phyloP scores from a whole-genome alignment of 2,888 invertebrate genomes.

The Anorthoa munda region DNA sequence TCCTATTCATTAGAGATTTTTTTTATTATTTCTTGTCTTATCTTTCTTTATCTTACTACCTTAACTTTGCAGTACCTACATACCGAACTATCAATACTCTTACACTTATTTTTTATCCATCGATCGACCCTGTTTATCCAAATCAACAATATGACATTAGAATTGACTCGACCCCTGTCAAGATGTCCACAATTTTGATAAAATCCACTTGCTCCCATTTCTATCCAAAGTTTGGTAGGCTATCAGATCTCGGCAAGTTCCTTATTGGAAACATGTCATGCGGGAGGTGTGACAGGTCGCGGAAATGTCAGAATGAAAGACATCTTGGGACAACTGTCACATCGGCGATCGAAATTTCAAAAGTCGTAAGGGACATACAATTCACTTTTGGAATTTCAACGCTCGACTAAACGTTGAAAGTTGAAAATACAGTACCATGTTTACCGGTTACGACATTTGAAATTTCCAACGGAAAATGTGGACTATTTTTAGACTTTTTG shows the following conservation, averaged over 20 bases:
- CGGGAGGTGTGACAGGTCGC: conserved; percentile 68
- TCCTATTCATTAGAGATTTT: too few species aligned
- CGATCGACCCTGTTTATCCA: conserved; percentile 1
- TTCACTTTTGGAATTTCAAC: background rate
- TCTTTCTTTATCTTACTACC: too few species aligned
- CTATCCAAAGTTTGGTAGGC: conserved; percentile 61
- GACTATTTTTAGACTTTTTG: conserved; percentile 3
- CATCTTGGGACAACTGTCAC: conserved; percentile 71
- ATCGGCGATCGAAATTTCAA: conserved; percentile 17
- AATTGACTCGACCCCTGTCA: conserved; percentile 56
- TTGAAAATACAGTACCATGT: background rate
- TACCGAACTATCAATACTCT: background rate
- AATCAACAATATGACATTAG: conserved; percentile 35
- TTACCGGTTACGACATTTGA: background rate
- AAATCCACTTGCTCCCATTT: conserved; percentile 59
- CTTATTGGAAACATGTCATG: conserved; percentile 77
- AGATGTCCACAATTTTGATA: conserved; percentile 57
- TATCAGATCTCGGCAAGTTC: conserved; percentile 62
- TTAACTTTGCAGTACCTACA: background rate
- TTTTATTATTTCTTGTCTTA: too few species aligned
- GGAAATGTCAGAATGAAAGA: conserved; percentile 71
- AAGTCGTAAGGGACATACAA: background rate
- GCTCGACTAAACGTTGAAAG: background rate
- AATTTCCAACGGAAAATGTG: conserved; percentile 26
- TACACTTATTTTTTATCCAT: background rate